Base-by-base conservation (phyloP, 1,140 invertebrate species). In the Penaeus indicus region DNA sequence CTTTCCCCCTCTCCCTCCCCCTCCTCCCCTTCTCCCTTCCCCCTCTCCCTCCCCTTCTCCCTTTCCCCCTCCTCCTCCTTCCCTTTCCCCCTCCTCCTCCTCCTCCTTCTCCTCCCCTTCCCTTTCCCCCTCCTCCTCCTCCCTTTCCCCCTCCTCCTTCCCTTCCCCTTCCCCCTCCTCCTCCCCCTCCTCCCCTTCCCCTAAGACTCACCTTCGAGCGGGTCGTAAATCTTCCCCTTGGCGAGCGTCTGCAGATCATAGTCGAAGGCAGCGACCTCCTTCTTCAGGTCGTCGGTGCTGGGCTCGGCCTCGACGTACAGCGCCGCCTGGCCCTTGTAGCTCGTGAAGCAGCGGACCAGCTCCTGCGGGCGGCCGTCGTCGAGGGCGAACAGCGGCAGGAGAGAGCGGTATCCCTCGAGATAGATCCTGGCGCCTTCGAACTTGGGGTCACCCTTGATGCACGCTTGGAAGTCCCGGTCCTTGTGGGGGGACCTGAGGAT, bases 261-360 rank as follows among this genome's bases (percentile, higher is more conserved):
- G 89, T 94, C 94, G 77, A 96, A 94, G 27, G 94, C 93, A 0
- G 95, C 95, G 18, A 94, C 92, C 86, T 94, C 92, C 89, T 93
- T 93, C 38, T 92, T 92, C 1, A 94, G 92, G 2, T 93, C 92
- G 27, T 93, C 27, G 91, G 93, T 84, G 25, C 90, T 90, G 11
- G 77, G 87, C 25, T 95, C 92, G n/a, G 92, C 92, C 91, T 97
- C 96, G 13, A 96, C 95, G 91, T 96, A 97, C 0, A 97, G 93
- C 0, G 96, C 96, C 0, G 95, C 95, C 63, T 95, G 94, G 38
- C 95, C 95, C 42, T 94, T 94, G 25, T 94, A 93, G 79, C 95
- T 96, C 16, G 95, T 94, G 92, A 97, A 96, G 92, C 95, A 96
- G 72, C 91, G 87, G 16, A 87, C 63, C 87, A 90, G 82, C 83